Evolutionary conservation across 1,140 invertebrate species (phyloP), one percentile per base, ranked within the genome.

Genomic region (Trichonephila inaurata): DNA sequence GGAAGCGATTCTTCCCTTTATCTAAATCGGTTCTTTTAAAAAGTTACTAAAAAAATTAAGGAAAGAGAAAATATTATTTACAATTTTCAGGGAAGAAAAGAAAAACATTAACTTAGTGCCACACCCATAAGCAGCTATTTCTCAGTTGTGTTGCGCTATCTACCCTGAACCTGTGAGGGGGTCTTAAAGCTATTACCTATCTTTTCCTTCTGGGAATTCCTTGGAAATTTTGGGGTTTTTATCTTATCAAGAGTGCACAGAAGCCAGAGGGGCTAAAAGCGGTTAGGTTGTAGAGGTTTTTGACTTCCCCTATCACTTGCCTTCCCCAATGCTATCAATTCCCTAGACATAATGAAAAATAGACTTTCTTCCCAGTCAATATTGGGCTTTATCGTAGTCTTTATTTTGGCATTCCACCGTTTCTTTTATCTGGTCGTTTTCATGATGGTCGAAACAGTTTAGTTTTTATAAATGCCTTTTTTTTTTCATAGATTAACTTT

Each of bases 171-270:
- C 91, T 66, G 44, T 58, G 62, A 92, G 91, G 91, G 92, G 92
- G 77, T 86, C 86, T 77, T 58, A 33, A 89, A 89, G 66, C 92
- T 93, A 93, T 93, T 93, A 93, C 69, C 86, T 88, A 66, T 86
- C 83, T 87, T 91, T 21, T 24, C 66, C 85, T 62, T 85, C 88
- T 93, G 62, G 66, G 92, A 44, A 91, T 91, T 91, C 89, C 69
- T 91, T 24, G 44, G 72, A 81, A 93, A 88, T 72, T 81, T 83
- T 51, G 82, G 64, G n/a, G 14, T 40, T 69, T 88, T 89, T 93
- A 81, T 89, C 86, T 88, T 64, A 81, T 89, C 86, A 28, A 18
- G 40, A 81, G 51, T 93, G 92, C 92, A 93, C 92, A 93, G 92
- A 93, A 93, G 92, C 92, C 60, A 82, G 86, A 89, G 69, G 92